phyloP scores from a whole-genome alignment of 2,113 vertebrate species.

The Asarcornis scutulata region DNA sequence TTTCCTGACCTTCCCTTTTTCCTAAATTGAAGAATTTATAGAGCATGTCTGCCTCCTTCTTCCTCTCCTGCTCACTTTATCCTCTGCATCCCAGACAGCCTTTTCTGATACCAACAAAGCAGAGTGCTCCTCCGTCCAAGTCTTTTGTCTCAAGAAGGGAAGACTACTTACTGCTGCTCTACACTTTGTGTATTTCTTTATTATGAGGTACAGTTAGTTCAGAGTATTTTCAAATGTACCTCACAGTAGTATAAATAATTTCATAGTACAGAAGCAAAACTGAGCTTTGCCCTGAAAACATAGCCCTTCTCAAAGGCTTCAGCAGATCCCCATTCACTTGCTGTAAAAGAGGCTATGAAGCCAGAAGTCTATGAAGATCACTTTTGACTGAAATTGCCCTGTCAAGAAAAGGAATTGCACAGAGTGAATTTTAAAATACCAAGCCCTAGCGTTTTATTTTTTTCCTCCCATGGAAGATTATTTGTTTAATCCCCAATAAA shows the following conservation, averaged over 20 bases:
- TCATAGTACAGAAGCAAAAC: neutral
- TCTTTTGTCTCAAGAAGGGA: neutral
- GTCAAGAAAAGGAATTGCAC: neutral
- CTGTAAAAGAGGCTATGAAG: neutral
- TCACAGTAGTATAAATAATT: conserved; percentile 1
- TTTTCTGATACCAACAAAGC: neutral
- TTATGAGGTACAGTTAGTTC: neutral
- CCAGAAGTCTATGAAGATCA: neutral
- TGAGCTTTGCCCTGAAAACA: neutral
- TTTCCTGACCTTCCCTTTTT: neutral
- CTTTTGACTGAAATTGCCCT: neutral
- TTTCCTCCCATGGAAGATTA: neutral
- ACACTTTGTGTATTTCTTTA: neutral
- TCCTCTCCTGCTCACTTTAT: neutral
- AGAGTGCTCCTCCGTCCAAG: neutral
- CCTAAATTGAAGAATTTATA: neutral
- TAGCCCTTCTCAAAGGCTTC: neutral
- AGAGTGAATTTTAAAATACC: neutral
- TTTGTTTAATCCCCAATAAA: conserved; percentile 20
- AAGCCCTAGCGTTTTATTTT: neutral
- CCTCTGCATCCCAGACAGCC: neutral
- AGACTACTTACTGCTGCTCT: neutral
- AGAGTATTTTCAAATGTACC: neutral
- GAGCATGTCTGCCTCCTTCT: neutral
- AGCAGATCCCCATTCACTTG: neutral